Evolutionary conservation across 2,888 invertebrate species (phyloP), one percentile per base, ranked within the genome.

Genomic region (Stictocephala bisonia): DNA sequence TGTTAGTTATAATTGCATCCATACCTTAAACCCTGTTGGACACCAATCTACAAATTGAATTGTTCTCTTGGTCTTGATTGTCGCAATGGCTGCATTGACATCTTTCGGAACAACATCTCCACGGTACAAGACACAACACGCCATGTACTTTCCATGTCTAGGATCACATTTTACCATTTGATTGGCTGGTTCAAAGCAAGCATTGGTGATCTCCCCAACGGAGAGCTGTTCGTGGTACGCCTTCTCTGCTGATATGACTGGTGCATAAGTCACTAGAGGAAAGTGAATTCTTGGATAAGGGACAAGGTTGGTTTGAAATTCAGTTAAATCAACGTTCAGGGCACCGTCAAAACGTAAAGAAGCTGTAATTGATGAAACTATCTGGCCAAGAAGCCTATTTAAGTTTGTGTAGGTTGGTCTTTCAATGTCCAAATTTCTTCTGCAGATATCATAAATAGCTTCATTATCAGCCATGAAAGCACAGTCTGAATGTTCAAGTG

Each of bases 381-480:
- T 95, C 86, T 97, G 97, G 50, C 96, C 96, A 81, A 98, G 97
- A 80, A 98, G 88, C 81, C 97, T 88, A 86, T 98, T 98, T 83
- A 98, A 86, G 87, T 98, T 98, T 82, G 96, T 96, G 89, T 97
- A 97, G 20, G 96, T 96, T 22, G 97, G 97, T 78, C 97, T 90
- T 83, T 96, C 96, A 82, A 97, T 96, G 86, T 96, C 96, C 83
- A 98, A 86, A 85, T 97, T 97, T 80, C 96, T 91, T 82, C 96
- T 90, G 89, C 97, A 97, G 87, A 93, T 93, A 86, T 97, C 90
- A 85, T 96, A 94, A 72, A 85, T 85, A n/a, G 85, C 85, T 76
- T 85, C 85, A 79, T 85, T 85, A 79, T 85, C 85, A 9, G 85
- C 87, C 86, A 90, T 88, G 80, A 90, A 90, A 40, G 89, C 88